Evolutionary conservation across 2,888 invertebrate genomes (phyloP).

Genomic region (Notocelia uddmanniana): DNA sequence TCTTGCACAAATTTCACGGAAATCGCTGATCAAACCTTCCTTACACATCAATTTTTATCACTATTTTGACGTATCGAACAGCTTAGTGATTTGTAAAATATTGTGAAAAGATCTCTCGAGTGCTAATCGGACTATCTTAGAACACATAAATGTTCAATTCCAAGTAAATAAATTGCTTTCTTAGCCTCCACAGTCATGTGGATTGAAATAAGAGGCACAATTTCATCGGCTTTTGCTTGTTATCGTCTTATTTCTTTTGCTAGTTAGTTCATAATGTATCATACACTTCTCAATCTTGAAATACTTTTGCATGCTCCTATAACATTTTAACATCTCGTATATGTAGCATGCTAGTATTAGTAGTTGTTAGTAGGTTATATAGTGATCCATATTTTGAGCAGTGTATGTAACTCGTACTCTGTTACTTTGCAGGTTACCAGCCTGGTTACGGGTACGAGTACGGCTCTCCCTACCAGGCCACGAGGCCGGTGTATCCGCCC

Average conservation of each 20-base stretch:
- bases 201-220: neutral
- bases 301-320: constrained; percentile 38
- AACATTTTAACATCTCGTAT: constrained; percentile 41
- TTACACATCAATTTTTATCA: neutral
- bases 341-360: constrained; percentile 37
- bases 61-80: neutral
- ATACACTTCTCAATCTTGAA: constrained; percentile 15
- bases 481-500: constrained; percentile 92
- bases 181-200: neutral
- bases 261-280: constrained; percentile 27
- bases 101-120: neutral
- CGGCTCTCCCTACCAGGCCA: constrained; percentile 88
- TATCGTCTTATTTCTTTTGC: constrained; percentile 43
- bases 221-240: constrained; percentile 32
- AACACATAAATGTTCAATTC: neutral
- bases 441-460: constrained; percentile 89
- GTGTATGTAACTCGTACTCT: neutral
- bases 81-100: constrained; percentile 2
- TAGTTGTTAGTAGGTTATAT: no score
- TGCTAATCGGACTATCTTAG: neutral
- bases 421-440: constrained; percentile 85
- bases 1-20: constrained; percentile 11
- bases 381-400: neutral
- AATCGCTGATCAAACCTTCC: constrained; percentile 4
- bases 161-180: neutral